Percentiles rank a stretch among this genome's conserved stretches.
These are phyloP conservation scores for Dasyurus viverrinus DNA, from an alignment of 2,113 vertebrate genomes.

Conservation along the genomic window DNA sequence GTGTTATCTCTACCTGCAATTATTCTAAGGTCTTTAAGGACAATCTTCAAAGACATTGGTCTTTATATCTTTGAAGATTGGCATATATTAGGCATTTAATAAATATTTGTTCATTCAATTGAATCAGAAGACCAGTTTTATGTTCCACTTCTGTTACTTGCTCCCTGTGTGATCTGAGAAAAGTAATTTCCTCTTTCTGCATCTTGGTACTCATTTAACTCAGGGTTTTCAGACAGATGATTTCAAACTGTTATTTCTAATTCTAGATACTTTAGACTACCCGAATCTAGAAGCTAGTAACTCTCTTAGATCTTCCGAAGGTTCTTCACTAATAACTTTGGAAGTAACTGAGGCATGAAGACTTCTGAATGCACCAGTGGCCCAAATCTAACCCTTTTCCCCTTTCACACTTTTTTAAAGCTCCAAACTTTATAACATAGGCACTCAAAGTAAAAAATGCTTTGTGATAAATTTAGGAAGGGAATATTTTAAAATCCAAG, in stretches of 20 bases:
- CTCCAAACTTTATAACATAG: neutral
- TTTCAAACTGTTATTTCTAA: neutral
- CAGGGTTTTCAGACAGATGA: neutral
- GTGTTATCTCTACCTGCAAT: neutral
- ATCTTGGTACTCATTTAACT: neutral
- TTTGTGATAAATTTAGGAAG: constrained; percentile 19
- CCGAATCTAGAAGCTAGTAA: neutral
- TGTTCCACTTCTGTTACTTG: neutral
- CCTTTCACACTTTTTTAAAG: neutral
- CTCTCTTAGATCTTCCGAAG: neutral
- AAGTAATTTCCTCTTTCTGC: neutral
- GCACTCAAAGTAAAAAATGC: neutral
- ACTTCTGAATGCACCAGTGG: neutral
- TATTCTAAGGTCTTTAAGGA: neutral
- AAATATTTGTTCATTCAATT: neutral
- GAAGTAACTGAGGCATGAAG: neutral
- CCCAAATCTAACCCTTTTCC: neutral
- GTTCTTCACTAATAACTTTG: neutral
- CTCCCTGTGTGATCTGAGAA: neutral
- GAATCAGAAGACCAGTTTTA: neutral
- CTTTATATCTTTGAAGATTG: neutral
- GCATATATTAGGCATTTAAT: neutral
- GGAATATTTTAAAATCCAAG: neutral
- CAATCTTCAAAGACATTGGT: neutral
- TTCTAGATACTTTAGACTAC: neutral